A percentile compares a stretch with the other conserved stretches of the same genome.
These are phyloP conservation scores for Cheilosia urbana DNA, from an alignment of 2,888 invertebrate species.

Conservation along the genomic window DNA sequence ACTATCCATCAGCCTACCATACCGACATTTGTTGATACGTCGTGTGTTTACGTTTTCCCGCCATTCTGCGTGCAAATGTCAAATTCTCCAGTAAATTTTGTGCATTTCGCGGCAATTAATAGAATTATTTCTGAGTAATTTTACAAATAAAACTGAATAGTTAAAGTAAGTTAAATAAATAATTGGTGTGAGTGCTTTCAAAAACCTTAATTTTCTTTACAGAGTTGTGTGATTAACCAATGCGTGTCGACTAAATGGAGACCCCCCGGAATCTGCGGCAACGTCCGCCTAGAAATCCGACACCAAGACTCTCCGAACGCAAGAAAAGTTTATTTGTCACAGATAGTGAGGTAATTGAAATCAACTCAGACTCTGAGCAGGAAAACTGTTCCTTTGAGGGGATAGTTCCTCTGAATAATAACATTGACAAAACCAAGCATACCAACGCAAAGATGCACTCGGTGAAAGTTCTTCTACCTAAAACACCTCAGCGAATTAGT, in stretches of 20 bases:
- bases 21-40: constrained; percentile 34
- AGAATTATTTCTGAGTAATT: constrained; percentile 2
- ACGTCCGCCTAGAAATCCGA: constrained; percentile 80
- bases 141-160: neutral
- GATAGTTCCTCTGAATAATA: constrained; percentile 76
- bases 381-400: constrained; percentile 78
- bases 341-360: neutral
- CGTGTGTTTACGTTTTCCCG: constrained; percentile 68
- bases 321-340: constrained; percentile 86
- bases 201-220: neutral
- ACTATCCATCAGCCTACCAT: constrained; percentile 9
- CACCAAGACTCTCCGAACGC: constrained; percentile 87
- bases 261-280: constrained; percentile 79
- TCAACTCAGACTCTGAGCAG: constrained; percentile 73
- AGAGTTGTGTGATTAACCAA: neutral
- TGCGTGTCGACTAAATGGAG: constrained; percentile 78
- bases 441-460: constrained; percentile 63
- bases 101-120: constrained; percentile 62
- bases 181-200: no score
- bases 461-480: neutral
- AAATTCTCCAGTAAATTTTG: constrained; percentile 26
- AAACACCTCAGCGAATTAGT: constrained; percentile 49
- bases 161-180: neutral
- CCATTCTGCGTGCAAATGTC: constrained; percentile 51
- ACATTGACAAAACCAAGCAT: neutral